A percentile compares a stretch with the other conserved stretches of the same genome.
phyloP scores from a whole-genome alignment of 1,140 invertebrate genomes.

The Macrobrachium rosenbergii region DNA sequence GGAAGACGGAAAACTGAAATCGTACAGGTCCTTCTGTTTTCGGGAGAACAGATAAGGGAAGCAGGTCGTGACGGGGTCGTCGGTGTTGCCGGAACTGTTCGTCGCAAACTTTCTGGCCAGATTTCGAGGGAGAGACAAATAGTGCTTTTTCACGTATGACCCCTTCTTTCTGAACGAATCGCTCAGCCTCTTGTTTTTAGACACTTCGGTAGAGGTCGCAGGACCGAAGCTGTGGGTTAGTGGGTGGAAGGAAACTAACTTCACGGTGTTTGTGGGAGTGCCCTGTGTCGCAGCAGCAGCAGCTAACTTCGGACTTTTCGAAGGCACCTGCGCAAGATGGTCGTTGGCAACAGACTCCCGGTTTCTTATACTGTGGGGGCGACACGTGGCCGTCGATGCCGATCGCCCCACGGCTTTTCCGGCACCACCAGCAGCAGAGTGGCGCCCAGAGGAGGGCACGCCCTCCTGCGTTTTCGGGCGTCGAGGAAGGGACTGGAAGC shows the following conservation, averaged over 20 bases:
- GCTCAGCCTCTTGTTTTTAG: too few species aligned
- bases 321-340: not conserved
- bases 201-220: too few species aligned
- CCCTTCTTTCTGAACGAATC: too few species aligned
- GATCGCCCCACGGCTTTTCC: conserved; percentile 19
- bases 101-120: conserved; percentile 2
- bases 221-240: too few species aligned
- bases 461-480: not conserved
- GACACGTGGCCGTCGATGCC: conserved; percentile 28
- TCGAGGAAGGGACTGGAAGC: conserved; percentile 40
- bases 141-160: not conserved
- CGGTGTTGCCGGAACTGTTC: not conserved
- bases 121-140: conserved; percentile 22
- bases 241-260: too few species aligned
- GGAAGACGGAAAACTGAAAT: conserved; percentile 9
- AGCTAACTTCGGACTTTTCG: too few species aligned
- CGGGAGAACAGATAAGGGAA: conserved; percentile 35
- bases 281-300: too few species aligned
- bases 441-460: not conserved
- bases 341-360: not conserved
- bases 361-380: not conserved
- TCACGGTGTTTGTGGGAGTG: too few species aligned
- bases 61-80: not conserved
- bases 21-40: conserved; percentile 40
- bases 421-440: not conserved